Conservation (phyloP, 2,888 invertebrate genomes). For the Mycalesis mineus region DNA sequence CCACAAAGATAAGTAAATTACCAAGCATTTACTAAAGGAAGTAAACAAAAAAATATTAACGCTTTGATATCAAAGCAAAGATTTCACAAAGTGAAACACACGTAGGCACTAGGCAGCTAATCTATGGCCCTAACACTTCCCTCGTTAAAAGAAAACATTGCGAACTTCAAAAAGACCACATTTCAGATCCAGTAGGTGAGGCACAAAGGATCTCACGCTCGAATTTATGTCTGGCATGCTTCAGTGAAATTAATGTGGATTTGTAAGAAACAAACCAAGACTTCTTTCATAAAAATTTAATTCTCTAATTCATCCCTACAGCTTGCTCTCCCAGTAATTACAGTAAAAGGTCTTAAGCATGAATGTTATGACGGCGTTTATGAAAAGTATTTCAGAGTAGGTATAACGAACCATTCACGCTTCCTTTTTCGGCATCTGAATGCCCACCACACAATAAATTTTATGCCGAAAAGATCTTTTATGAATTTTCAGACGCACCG, state of each 20-base stretch:
- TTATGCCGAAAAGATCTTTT: conserved; percentile 46
- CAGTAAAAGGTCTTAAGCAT: conserved; percentile 74
- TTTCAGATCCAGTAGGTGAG: conserved; percentile 18
- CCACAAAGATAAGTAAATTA: background rate
- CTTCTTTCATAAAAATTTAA: conserved; percentile 70
- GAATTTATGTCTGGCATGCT: conserved; percentile 28
- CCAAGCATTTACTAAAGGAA: background rate
- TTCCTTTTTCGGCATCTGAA: conserved; percentile 56
- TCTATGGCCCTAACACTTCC: conserved; percentile 19
- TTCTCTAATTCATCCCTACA: conserved; percentile 67
- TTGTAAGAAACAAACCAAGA: conserved; percentile 64
- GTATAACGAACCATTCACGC: conserved; percentile 53
- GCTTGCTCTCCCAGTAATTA: conserved; percentile 63
- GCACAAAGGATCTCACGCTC: conserved; percentile 28
- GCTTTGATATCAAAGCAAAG: conserved; percentile 2
- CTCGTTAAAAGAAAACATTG: conserved; percentile 20
- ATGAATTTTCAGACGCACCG: conserved; percentile 39
- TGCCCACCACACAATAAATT: conserved; percentile 68
- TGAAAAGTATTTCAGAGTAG: conserved; percentile 68
- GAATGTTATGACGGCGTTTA: conserved; percentile 76
- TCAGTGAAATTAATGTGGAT: conserved; percentile 30
- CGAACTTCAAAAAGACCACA: conserved; percentile 21
- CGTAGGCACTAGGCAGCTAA: conserved; percentile 11
- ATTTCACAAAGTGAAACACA: conserved; percentile 13
- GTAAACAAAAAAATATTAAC: conserved; percentile 3